A percentile compares a stretch with the other conserved stretches of the same genome.
Evolutionary conservation across 2,888 invertebrate genomes (phyloP).

Genomic region (Chelonus formosanus): DNA sequence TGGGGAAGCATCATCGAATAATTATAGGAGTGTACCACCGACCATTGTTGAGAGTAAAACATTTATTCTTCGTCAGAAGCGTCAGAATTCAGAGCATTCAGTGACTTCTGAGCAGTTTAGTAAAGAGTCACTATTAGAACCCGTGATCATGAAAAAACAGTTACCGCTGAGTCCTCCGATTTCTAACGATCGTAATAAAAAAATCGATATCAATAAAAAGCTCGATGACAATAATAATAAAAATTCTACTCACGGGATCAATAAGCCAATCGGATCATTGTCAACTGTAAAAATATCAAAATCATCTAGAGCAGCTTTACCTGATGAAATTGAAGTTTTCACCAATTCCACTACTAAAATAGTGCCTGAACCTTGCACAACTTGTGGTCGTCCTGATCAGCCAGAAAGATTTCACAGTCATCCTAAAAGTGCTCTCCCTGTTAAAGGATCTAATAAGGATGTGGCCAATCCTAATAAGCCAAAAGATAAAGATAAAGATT

Average conservation of each 20-base stretch:
- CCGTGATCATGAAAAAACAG: slow-evolving; percentile 44
- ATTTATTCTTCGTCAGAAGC: slow-evolving; percentile 41
- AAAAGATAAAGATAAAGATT: slow-evolving; percentile 42
- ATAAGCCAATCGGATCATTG: slow-evolving; percentile 42
- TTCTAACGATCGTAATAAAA: slow-evolving; percentile 25
- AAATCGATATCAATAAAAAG: slow-evolving; percentile 32
- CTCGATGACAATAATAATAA: slow-evolving; percentile 57
- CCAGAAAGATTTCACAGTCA: slow-evolving; percentile 75
- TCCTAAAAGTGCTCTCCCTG: slow-evolving; percentile 54
- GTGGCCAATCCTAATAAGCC: slow-evolving; percentile 44
- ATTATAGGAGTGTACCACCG: slow-evolving; percentile 3
- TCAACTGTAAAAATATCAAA: slow-evolving; percentile 46
- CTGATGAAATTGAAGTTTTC: slow-evolving; percentile 52
- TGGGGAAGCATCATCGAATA: slow-evolving; percentile 39
- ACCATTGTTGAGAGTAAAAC: slow-evolving; percentile 32
- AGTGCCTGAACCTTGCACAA: slow-evolving; percentile 70
- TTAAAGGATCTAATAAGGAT: slow-evolving; percentile 36
- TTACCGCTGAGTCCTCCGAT: slow-evolving; percentile 31
- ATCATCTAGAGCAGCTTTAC: slow-evolving; percentile 40
- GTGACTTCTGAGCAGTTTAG: slow-evolving; percentile 35
- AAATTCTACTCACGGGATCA: slow-evolving; percentile 25
- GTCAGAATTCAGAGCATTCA: slow-evolving; percentile 48
- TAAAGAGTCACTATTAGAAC: slow-evolving; percentile 35
- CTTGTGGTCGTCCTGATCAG: slow-evolving; percentile 74
- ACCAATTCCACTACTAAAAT: slow-evolving; percentile 37